phyloP scores from a whole-genome alignment of 2,797 vertebrate genomes.

The Neopelma chrysocephalum region DNA sequence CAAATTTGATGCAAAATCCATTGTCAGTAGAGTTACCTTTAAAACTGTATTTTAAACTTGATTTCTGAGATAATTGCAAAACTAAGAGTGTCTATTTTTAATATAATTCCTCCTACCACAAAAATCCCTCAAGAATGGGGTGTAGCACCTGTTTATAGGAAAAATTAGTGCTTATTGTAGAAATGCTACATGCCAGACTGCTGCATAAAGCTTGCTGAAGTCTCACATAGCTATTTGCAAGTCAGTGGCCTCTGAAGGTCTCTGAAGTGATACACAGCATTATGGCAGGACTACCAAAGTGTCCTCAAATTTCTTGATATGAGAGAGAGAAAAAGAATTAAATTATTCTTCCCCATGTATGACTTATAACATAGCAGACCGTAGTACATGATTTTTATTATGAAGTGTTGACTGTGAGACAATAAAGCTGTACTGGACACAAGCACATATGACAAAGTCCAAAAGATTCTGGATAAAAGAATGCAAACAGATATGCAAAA shows the following conservation, averaged over 20 bases:
- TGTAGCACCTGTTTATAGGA: neutral
- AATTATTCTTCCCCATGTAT: neutral
- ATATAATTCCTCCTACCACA: slow-evolving; percentile 3
- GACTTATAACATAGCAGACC: neutral
- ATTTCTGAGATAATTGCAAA: slow-evolving; percentile 34
- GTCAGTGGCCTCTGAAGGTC: neutral
- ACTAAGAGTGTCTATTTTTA: slow-evolving; percentile 12
- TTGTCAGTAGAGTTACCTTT: neutral
- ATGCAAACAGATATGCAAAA: neutral
- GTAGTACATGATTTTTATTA: neutral
- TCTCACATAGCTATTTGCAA: neutral
- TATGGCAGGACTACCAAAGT: neutral
- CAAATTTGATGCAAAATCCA: neutral
- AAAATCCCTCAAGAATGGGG: slow-evolving; percentile 29
- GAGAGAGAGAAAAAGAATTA: neutral
- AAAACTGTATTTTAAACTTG: neutral
- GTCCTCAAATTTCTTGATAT: neutral
- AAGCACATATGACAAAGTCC: neutral
- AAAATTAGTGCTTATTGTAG: neutral
- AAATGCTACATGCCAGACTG: neutral
- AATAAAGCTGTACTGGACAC: neutral
- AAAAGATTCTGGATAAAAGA: neutral
- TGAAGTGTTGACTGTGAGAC: neutral
- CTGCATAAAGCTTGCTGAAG: neutral
- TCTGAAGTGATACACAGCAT: neutral